These are phyloP conservation scores for Poliocrania exsul DNA, from an alignment of 2,797 vertebrate species.

Conservation along the genomic window DNA sequence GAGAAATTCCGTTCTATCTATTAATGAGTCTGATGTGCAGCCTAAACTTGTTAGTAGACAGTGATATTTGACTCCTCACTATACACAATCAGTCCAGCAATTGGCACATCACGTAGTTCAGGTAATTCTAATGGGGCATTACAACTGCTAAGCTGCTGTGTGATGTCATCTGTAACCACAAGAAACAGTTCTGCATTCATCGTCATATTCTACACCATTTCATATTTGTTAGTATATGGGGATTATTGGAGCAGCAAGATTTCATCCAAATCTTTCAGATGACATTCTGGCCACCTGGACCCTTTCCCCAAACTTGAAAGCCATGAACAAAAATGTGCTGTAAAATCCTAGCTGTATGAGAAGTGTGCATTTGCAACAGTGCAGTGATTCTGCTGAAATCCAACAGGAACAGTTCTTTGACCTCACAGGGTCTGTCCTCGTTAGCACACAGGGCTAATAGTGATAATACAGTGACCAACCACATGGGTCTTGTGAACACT, in stretches of 20 bases:
- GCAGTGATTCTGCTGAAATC: neutral
- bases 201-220: neutral
- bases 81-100: neutral
- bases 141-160: neutral
- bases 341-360: accelerated
- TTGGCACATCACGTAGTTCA: neutral
- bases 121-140: neutral
- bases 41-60: neutral
- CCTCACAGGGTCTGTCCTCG: neutral
- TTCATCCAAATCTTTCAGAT: neutral
- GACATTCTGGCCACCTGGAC: neutral
- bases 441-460: neutral
- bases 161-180: neutral
- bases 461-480: neutral
- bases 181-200: neutral
- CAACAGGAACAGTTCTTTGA: neutral
- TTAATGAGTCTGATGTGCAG: neutral
- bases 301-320: neutral
- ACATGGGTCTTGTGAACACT: neutral
- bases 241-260: neutral
- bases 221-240: accelerated
- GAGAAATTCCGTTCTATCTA: conserved; percentile 1
- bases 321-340: neutral
- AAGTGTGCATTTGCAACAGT: neutral
- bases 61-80: neutral